Conservation (phyloP, 1,140 invertebrate genomes). For the Eciton burchellii region DNA sequence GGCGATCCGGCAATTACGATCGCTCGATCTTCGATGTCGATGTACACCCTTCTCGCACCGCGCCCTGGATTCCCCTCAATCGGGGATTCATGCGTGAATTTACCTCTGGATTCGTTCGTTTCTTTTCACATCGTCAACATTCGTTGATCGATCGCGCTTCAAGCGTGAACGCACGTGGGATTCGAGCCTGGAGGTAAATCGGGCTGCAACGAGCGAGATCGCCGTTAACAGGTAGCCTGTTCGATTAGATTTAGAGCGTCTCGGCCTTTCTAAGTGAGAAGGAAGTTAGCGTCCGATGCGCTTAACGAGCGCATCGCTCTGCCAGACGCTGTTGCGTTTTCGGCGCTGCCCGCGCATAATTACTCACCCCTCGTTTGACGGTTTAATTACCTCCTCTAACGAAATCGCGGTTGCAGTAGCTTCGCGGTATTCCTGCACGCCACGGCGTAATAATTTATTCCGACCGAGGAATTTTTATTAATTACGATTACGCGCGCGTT, state of each 20-base stretch:
- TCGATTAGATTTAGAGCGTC: constrained; percentile 35
- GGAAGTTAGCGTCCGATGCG: constrained; percentile 12
- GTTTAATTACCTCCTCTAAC: constrained; percentile 45
- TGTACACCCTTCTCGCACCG: too few species aligned
- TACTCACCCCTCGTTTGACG: constrained; percentile 29
- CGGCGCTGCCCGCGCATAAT: constrained; percentile 17
- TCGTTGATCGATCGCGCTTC: too few species aligned
- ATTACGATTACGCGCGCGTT: constrained; percentile 10
- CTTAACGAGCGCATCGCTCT: neutral
- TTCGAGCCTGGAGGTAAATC: too few species aligned
- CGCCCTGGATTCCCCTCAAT: too few species aligned
- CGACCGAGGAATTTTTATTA: constrained; percentile 27
- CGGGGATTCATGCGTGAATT: too few species aligned
- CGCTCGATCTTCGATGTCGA: too few species aligned
- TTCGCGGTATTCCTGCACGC: constrained; percentile 68
- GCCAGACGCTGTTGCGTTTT: neutral
- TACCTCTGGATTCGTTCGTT: too few species aligned
- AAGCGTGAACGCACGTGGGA: too few species aligned
- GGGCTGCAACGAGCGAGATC: constrained; percentile 17
- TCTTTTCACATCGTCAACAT: too few species aligned
- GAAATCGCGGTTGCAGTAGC: constrained; percentile 45
- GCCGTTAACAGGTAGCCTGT: constrained; percentile 11
- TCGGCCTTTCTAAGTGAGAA: neutral
- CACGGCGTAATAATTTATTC: constrained; percentile 29
- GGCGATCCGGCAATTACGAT: too few species aligned